phyloP scores from a whole-genome alignment of 2,113 vertebrate species.

The Phylloscopus trochiloides region DNA sequence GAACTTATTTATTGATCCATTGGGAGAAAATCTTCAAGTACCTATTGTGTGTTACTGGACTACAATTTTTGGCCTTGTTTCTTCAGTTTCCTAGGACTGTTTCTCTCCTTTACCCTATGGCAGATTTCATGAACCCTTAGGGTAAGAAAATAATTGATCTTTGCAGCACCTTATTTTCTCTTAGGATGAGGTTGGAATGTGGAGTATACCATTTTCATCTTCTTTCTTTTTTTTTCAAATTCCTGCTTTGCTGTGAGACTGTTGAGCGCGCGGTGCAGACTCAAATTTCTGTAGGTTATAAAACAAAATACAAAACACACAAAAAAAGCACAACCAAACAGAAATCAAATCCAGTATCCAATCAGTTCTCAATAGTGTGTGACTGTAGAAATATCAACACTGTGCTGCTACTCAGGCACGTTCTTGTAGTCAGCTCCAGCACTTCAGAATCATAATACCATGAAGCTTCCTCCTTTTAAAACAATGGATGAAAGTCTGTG shows the following conservation, averaged over 20 bases:
- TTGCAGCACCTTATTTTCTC: background rate
- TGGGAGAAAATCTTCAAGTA: background rate
- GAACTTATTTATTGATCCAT: background rate
- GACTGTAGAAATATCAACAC: background rate
- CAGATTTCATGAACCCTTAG: background rate
- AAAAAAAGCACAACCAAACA: rapidly evolving
- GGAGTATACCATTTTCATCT: background rate
- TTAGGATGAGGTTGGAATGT: background rate
- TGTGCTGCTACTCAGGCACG: background rate
- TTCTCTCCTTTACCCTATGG: background rate
- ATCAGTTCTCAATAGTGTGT: background rate
- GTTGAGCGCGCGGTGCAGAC: background rate
- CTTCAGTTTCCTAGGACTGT: background rate
- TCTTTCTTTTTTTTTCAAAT: background rate
- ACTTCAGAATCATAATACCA: background rate
- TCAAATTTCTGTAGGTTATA: background rate
- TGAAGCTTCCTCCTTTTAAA: background rate
- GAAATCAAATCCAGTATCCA: background rate
- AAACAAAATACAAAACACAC: background rate
- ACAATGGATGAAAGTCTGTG: background rate
- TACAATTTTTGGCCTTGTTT: background rate
- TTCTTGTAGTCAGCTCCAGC: background rate
- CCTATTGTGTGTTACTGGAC: rapidly evolving
- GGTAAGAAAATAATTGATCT: background rate
- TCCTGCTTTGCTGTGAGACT: background rate